Percentiles rank a stretch among this genome's conserved stretches.
These are phyloP conservation scores for Cacatua alba DNA, from an alignment of 2,113 vertebrate species.

Conservation along the genomic window DNA sequence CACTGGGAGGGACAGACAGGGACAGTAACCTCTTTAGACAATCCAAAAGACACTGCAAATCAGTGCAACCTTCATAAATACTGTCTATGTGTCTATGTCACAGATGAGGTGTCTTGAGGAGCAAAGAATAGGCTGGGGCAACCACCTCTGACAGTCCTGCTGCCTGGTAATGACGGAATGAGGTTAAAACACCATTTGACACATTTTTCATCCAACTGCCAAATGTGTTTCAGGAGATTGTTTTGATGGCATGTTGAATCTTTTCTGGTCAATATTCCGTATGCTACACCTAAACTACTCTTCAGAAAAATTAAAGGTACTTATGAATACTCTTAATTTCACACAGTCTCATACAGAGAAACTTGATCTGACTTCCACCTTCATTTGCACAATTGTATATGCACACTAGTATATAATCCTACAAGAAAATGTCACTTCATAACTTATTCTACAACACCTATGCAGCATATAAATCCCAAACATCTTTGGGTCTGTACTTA, in stretches of 20 bases:
- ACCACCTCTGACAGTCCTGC: not conserved
- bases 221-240: not conserved
- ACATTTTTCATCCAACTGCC: not conserved
- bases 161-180: not conserved
- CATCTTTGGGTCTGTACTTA: not conserved
- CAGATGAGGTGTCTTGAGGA: not conserved
- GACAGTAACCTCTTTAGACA: not conserved
- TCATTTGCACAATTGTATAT: not conserved
- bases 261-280: not conserved
- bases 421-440: not conserved
- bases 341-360: not conserved
- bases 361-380: not conserved
- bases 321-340: not conserved
- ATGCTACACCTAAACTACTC: not conserved
- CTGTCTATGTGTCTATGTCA: rapidly evolving
- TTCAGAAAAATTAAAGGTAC: not conserved
- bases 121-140: not conserved
- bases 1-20: not conserved
- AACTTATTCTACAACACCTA: not conserved
- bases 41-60: not conserved
- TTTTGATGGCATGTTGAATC: not conserved
- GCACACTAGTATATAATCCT: not conserved
- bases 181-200: not conserved
- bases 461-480: not conserved
- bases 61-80: not conserved